Percentiles rank a stretch among this genome's conserved stretches.
Conservation (phyloP, 2,888 invertebrate species). For the Watsonalla cultraria region DNA sequence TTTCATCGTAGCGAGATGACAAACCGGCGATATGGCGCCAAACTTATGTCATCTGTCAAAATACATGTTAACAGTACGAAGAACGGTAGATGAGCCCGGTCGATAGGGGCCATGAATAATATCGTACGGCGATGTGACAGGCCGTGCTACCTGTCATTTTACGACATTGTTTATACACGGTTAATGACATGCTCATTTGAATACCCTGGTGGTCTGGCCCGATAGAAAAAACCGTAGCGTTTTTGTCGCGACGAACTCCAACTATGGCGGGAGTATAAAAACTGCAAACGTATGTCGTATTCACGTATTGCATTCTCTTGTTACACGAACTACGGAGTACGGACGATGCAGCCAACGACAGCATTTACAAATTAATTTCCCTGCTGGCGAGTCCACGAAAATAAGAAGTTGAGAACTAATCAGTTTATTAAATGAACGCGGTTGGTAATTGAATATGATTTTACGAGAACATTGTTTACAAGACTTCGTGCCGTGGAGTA, state of each 20-base stretch:
- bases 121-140: slow-evolving; percentile 59
- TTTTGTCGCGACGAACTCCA: slow-evolving; percentile 31
- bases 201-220: slow-evolving; percentile 68
- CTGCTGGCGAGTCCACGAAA: slow-evolving; percentile 8
- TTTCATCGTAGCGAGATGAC: slow-evolving; percentile 67
- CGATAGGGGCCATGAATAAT: slow-evolving; percentile 56
- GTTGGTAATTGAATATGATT: slow-evolving; percentile 68
- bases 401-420: slow-evolving; percentile 59
- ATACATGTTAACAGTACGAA: slow-evolving; percentile 72
- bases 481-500: slow-evolving; percentile 63
- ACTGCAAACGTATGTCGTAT: background rate
- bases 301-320: background rate
- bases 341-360: background rate
- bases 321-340: background rate
- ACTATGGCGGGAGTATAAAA: slow-evolving; percentile 2
- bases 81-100: slow-evolving; percentile 45
- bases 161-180: slow-evolving; percentile 67
- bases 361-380: background rate
- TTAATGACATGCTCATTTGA: slow-evolving; percentile 73
- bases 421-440: slow-evolving; percentile 55
- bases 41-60: slow-evolving; percentile 79
- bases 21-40: slow-evolving; percentile 61
- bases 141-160: slow-evolving; percentile 69
- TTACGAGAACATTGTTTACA: slow-evolving; percentile 76
- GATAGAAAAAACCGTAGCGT: slow-evolving; percentile 41